Evolutionary conservation across 2,113 vertebrate species (phyloP).

Genomic region (Saguinus imperator): DNA sequence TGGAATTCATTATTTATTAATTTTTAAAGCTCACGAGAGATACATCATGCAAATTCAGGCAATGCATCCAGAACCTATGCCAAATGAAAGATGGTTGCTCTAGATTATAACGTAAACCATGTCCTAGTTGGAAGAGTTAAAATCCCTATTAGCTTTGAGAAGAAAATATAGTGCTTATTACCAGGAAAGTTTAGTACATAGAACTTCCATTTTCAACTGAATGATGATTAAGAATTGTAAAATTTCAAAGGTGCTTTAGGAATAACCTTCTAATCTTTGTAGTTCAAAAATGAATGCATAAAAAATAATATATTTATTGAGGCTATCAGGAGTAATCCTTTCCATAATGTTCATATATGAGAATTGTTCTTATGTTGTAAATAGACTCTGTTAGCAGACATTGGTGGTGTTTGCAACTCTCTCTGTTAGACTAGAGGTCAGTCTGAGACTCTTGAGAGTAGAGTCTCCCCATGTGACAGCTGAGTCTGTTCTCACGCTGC

Average conservation of each 20-base stretch:
- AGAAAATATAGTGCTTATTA: conserved; percentile 39
- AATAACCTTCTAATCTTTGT: neutral
- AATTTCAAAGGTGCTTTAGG: neutral
- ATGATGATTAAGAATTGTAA: conserved; percentile 18
- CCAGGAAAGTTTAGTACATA: neutral
- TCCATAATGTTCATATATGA: neutral
- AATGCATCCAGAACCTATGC: neutral
- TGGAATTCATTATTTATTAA: conserved; percentile 37
- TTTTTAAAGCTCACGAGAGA: neutral
- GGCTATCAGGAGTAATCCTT: neutral
- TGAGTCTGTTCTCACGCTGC: too few species aligned
- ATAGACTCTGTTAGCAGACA: neutral
- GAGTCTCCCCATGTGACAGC: neutral
- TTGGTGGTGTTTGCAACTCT: neutral
- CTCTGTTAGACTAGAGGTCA: neutral
- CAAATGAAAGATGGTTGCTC: neutral
- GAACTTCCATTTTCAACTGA: conserved; percentile 11
- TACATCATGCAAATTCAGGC: neutral
- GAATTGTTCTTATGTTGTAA: neutral
- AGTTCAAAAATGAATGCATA: neutral
- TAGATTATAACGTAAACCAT: neutral
- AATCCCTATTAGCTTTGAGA: neutral
- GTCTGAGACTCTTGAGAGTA: neutral
- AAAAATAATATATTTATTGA: neutral
- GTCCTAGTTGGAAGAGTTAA: neutral